Percentiles rank a stretch among this genome's conserved stretches.
Evolutionary conservation across 1,140 invertebrate genomes (phyloP).

Genomic region (Macrobrachium nipponense): DNA sequence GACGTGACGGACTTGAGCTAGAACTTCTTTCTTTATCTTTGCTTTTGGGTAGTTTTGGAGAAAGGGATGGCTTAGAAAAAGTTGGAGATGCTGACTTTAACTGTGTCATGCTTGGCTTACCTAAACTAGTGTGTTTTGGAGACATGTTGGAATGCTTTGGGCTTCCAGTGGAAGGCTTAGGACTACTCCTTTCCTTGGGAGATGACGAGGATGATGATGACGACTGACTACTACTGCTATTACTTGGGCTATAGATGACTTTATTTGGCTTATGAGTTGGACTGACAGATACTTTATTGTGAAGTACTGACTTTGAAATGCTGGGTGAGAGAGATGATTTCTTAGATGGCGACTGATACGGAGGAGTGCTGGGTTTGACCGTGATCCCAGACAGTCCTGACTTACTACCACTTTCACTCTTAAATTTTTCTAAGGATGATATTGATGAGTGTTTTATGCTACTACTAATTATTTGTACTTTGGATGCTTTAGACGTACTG

Average conservation of each 20-base stretch:
- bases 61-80: constrained; percentile 82
- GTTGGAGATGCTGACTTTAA: constrained; percentile 70
- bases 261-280: constrained; percentile 63
- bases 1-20: constrained; percentile 62
- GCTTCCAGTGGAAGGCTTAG: constrained; percentile 62
- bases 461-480: constrained; percentile 63
- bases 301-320: constrained; percentile 54
- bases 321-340: constrained; percentile 60
- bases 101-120: constrained; percentile 84
- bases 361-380: constrained; percentile 59
- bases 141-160: constrained; percentile 73
- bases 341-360: constrained; percentile 62
- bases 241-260: constrained; percentile 60
- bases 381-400: constrained; percentile 55
- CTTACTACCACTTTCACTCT: constrained; percentile 51
- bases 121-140: constrained; percentile 64
- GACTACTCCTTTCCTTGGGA: constrained; percentile 60
- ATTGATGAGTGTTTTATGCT: constrained; percentile 78
- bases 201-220: constrained; percentile 29
- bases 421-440: constrained; percentile 66
- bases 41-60: constrained; percentile 67
- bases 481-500: constrained; percentile 62
- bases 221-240: constrained; percentile 44
- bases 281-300: constrained; percentile 61
- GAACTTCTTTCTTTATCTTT: constrained; percentile 63